These are phyloP conservation scores for Laspeyria flexula DNA, from an alignment of 2,888 invertebrate genomes.

Conservation along the genomic window DNA sequence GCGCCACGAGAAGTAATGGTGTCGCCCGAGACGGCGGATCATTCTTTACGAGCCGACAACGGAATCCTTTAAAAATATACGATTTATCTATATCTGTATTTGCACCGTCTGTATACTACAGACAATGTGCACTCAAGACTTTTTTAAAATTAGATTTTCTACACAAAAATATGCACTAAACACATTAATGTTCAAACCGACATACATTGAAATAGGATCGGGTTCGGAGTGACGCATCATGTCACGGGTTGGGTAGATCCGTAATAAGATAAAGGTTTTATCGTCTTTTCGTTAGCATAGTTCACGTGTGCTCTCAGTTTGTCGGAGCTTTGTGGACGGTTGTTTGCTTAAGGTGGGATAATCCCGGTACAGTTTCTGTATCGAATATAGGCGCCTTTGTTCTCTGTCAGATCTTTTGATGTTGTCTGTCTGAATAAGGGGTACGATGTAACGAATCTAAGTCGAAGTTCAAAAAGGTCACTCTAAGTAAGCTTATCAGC, in stretches of 20 bases:
- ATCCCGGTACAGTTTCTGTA: constrained; percentile 72
- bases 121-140: constrained; percentile 22
- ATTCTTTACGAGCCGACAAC: constrained; percentile 84
- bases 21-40: constrained; percentile 77
- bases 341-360: constrained; percentile 78
- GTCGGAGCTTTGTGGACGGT: constrained; percentile 66
- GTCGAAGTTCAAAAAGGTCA: constrained; percentile 23
- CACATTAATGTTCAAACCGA: neutral
- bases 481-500: neutral
- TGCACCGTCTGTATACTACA: constrained; percentile 7
- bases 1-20: constrained; percentile 79
- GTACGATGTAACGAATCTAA: constrained; percentile 45
- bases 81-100: constrained; percentile 53
- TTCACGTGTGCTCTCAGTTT: constrained; percentile 67
- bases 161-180: constrained; percentile 4
- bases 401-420: constrained; percentile 62
- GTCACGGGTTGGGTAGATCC: constrained; percentile 52
- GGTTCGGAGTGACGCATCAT: constrained; percentile 45
- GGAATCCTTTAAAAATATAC: constrained; percentile 76
- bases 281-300: constrained; percentile 81
- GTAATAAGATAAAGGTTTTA: constrained; percentile 84
- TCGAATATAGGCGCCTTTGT: constrained; percentile 57
- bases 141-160: constrained; percentile 15
- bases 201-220: constrained; percentile 35
- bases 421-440: constrained; percentile 58